These are phyloP conservation scores for Aphaenogaster floridana DNA, from an alignment of 1,140 invertebrate species.

Conservation along the genomic window DNA sequence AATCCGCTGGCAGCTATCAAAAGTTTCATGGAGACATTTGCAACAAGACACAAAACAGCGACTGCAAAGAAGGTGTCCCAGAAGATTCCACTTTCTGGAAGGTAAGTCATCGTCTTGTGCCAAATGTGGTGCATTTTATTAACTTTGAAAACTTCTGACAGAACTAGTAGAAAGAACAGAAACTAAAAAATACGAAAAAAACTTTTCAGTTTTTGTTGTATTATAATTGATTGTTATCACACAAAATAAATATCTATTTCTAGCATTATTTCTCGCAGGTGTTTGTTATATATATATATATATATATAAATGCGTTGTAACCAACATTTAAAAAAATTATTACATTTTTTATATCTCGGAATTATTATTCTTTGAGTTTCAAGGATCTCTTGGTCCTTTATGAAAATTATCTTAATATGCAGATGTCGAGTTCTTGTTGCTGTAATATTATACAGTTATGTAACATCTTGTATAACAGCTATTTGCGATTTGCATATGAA, in stretches of 20 bases:
- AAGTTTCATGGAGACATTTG: slow-evolving; percentile 40
- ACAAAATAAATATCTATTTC: neutral
- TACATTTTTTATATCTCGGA: neutral
- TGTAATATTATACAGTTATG: neutral
- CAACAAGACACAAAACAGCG: slow-evolving; percentile 8
- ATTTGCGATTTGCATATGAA: neutral
- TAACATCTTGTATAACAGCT: neutral
- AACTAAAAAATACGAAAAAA: neutral
- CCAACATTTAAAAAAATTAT: neutral
- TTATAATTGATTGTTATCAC: neutral
- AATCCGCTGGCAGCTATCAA: slow-evolving; percentile 34
- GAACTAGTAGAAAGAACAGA: neutral
- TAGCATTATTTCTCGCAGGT: neutral
- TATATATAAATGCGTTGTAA: neutral
- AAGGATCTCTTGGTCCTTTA: neutral
- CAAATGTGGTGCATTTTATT: slow-evolving; percentile 7
- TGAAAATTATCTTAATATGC: neutral
- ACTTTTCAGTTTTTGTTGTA: neutral
- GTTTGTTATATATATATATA: neutral
- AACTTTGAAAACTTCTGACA: neutral
- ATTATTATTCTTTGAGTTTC: neutral
- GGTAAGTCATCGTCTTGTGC: slow-evolving; percentile 8
- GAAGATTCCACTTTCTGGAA: slow-evolving; percentile 1
- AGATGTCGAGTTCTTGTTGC: neutral
- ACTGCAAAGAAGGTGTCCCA: slow-evolving; percentile 12